A percentile compares a stretch with the other conserved stretches of the same genome.
These are phyloP conservation scores for Drosophila ambigua DNA, from an alignment of 1,140 invertebrate genomes.

Conservation along the genomic window DNA sequence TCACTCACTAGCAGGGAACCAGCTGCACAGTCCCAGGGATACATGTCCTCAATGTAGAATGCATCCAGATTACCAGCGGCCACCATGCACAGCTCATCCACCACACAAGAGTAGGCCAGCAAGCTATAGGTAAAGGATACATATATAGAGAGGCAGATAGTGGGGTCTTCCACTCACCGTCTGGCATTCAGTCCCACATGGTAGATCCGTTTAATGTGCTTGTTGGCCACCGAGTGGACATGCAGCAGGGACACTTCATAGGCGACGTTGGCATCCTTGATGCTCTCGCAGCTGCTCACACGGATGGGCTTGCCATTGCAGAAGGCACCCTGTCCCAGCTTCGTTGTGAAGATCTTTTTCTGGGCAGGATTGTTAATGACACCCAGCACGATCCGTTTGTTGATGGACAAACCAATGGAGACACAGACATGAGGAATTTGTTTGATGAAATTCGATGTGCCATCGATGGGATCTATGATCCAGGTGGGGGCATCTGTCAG, in stretches of 20 bases:
- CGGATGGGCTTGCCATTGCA: slow-evolving; percentile 88
- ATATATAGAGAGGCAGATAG: neutral
- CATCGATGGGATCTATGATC: slow-evolving; percentile 93
- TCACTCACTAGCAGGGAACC: slow-evolving; percentile 89
- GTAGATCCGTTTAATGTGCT: slow-evolving; percentile 81
- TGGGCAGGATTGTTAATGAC: slow-evolving; percentile 92
- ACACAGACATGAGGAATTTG: slow-evolving; percentile 87
- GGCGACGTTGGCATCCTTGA: slow-evolving; percentile 77
- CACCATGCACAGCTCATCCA: slow-evolving; percentile 87
- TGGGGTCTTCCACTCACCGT: slow-evolving; percentile 43
- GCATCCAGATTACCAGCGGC: slow-evolving; percentile 89
- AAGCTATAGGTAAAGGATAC: slow-evolving; percentile 36
- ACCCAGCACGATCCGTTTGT: slow-evolving; percentile 88
- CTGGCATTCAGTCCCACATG: slow-evolving; percentile 73
- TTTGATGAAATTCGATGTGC: slow-evolving; percentile 90
- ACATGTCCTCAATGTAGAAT: slow-evolving; percentile 89
- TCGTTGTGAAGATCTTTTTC: slow-evolving; percentile 89
- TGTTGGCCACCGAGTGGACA: slow-evolving; percentile 67
- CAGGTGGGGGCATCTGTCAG: slow-evolving; percentile 93
- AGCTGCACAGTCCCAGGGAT: slow-evolving; percentile 89
- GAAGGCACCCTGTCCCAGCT: slow-evolving; percentile 89
- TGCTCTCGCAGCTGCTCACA: slow-evolving; percentile 66
- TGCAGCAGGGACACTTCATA: slow-evolving; percentile 80
- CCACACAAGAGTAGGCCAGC: slow-evolving; percentile 73
- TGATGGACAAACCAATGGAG: slow-evolving; percentile 87